Base-by-base conservation (phyloP, 2,888 invertebrate species). In the Heliothis peltigera region DNA sequence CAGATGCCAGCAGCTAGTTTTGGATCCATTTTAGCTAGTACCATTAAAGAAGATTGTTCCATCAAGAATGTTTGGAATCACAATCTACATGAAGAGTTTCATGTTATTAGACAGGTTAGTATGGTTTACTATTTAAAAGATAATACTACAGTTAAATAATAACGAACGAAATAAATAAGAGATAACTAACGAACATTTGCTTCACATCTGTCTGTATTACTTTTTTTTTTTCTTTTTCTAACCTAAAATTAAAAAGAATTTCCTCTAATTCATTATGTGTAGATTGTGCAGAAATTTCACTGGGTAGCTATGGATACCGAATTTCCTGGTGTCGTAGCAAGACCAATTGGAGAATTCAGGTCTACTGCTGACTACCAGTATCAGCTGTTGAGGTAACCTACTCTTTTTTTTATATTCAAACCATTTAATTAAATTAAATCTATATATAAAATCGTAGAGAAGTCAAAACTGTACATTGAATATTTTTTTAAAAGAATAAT, bases 31-130 rank as follows among this genome's bases (percentile, higher is more conserved):
- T 84, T 92, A 65, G 86, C 90, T 61, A 82, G 91, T 64, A 87
- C 89, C 74, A 83, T 88, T 81, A 97, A 97, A 93, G 98, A 98
- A 91, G 98, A 98, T 89, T 98, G 98, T 93, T 98, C 98, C 64
- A 99, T 99, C 77, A 97, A 98, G 88, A 99, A 99, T 96, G 99
- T 99, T 28, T 99, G 99, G 99, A 97, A 97, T 79, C 97, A 98
- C 88, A 99, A 99, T 95, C 95, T 99, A 80, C 99, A 99, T 91
- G 98, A 99, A 88, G 99, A 99, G 92, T 99, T 99, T 92, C 96
- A 97, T 80, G 97, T 98, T 67, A 99, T 99, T 82, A 96, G 99
- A 88, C 97, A 98, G 97, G 98, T 97, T 91, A 84, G 85, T 55
- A 64, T 7, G 19, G 2, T 32, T 32, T 12, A 7, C 19, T 19